These are phyloP conservation scores for Hipposideros larvatus DNA, from an alignment of 2,797 vertebrate genomes.

Conservation along the genomic window DNA sequence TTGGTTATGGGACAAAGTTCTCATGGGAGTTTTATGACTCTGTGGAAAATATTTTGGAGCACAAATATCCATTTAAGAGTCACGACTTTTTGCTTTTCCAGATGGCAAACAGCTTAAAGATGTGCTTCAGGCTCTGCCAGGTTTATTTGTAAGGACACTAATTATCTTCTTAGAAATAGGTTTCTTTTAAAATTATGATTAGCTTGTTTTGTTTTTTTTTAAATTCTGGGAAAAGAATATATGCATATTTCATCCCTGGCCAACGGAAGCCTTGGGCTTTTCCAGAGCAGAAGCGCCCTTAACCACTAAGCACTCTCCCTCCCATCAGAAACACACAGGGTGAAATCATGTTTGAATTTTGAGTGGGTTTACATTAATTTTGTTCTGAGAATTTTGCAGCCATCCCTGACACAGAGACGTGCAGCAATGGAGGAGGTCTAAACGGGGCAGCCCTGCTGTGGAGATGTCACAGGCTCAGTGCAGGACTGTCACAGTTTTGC, in stretches of 20 bases:
- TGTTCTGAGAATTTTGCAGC: neutral
- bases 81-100: neutral
- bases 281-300: neutral
- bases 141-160: constrained; percentile 44
- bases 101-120: constrained; percentile 52
- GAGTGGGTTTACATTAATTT: neutral
- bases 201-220: neutral
- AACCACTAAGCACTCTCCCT: neutral
- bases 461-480: accelerated
- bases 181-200: constrained; percentile 47
- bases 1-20: constrained; percentile 49
- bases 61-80: neutral
- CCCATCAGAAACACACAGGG: neutral
- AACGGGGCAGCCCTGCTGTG: accelerated
- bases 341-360: accelerated
- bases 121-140: neutral
- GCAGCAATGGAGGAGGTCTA: accelerated
- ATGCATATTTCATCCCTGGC: neutral
- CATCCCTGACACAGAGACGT: accelerated
- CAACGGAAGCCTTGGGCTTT: neutral
- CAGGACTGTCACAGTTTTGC: neutral
- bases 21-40: neutral
- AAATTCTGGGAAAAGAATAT: constrained; percentile 31
- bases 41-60: constrained; percentile 12
- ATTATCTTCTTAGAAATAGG: constrained; percentile 54